Evolutionary conservation across 1,140 invertebrate genomes (phyloP).

Genomic region (Phymastichus coffea): DNA sequence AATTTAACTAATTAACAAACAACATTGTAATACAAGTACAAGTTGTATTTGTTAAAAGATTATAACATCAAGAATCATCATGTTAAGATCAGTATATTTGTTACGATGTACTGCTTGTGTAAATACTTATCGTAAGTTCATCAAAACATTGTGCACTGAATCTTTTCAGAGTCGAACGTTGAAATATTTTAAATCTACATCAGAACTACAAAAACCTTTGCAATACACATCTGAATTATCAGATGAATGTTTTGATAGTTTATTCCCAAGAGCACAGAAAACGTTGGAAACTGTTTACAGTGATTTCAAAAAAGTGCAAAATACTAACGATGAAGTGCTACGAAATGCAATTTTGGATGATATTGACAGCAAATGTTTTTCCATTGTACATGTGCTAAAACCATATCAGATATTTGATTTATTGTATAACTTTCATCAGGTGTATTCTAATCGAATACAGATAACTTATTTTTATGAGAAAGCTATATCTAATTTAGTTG

Average conservation of each 20-base stretch:
- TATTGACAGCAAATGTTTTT: neutral
- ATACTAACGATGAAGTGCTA: neutral
- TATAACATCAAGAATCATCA: no score
- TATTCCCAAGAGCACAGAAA: neutral
- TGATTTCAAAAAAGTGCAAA: neutral
- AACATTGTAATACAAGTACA: no score
- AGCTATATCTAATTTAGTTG: neutral
- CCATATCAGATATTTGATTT: neutral
- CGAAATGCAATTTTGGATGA: neutral
- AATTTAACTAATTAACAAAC: no score
- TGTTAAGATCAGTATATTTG: no score
- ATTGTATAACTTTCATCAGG: neutral
- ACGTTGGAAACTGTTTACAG: neutral
- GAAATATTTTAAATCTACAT: constrained; percentile 15
- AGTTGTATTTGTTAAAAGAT: no score
- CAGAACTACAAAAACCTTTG: neutral
- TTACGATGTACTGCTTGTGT: no score
- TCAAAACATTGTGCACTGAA: neutral
- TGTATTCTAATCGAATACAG: neutral
- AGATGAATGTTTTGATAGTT: neutral
- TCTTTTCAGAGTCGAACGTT: constrained; percentile 14
- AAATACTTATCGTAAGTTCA: no score
- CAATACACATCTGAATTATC: constrained; percentile 8
- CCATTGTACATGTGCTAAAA: neutral
- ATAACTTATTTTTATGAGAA: neutral